phyloP scores from a whole-genome alignment of 2,888 invertebrate genomes.

The Drosophila conformis region DNA sequence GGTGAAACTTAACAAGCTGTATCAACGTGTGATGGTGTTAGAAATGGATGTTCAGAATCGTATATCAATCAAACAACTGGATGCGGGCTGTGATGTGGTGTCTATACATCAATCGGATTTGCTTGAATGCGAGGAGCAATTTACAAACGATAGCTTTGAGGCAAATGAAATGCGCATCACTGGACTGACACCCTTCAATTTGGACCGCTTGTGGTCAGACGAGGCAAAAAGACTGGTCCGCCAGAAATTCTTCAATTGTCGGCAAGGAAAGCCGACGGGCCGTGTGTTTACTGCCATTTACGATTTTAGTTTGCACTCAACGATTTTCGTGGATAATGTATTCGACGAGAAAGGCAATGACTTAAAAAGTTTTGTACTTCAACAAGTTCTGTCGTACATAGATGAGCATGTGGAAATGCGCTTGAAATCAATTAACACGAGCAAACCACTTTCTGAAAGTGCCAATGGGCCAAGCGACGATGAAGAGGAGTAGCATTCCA shows the following conservation, averaged over 20 bases:
- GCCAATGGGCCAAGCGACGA: background rate
- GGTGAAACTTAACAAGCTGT: constrained; percentile 1
- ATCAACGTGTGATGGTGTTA: constrained; percentile 38
- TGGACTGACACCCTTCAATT: constrained; percentile 38
- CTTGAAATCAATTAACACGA: background rate
- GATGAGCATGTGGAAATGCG: constrained; percentile 11
- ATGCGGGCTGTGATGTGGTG: constrained; percentile 19
- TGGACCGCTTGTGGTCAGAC: constrained; percentile 52
- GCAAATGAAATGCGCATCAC: constrained; percentile 38
- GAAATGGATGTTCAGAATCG: accelerated
- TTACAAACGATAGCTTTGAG: constrained; percentile 10
- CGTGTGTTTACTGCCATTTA: constrained; percentile 33
- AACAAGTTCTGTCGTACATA: background rate
- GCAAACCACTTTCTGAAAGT: background rate
- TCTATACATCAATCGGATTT: background rate
- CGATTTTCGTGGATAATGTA: constrained; percentile 46
- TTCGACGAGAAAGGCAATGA: constrained; percentile 24
- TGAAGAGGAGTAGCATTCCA: background rate
- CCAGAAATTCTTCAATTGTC: constrained; percentile 6
- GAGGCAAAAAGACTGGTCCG: constrained; percentile 26
- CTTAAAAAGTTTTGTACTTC: constrained; percentile 26
- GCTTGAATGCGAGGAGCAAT: constrained; percentile 27
- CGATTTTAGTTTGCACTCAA: constrained; percentile 7
- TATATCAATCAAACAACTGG: constrained; percentile 38
- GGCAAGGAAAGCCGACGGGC: accelerated